Percentiles rank a stretch among this genome's conserved stretches.
phyloP scores from a whole-genome alignment of 2,888 invertebrate genomes.

The Tiliacea citrago region DNA sequence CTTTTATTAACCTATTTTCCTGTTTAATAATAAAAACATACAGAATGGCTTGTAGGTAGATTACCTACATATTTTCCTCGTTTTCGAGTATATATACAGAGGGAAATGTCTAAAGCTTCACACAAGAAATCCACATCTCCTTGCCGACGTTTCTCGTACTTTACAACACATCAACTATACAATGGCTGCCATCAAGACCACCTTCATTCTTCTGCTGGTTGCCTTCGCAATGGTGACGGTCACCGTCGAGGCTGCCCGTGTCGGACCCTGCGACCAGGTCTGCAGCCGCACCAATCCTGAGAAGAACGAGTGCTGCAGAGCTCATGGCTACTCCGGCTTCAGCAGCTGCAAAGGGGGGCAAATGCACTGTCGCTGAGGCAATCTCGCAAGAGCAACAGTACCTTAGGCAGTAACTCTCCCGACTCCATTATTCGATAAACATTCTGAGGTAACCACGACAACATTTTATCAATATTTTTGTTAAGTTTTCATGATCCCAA shows the following conservation, averaged over 20 bases:
- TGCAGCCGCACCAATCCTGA: conserved; percentile 10
- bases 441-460: not conserved
- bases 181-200: conserved; percentile 40
- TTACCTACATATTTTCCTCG: conserved; percentile 1
- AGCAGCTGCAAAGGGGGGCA: not conserved
- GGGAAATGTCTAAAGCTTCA: not conserved
- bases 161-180: not conserved
- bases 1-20: not conserved
- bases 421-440: not conserved
- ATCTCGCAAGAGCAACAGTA: too few species aligned
- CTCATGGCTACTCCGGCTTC: conserved; percentile 22
- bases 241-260: conserved; percentile 34
- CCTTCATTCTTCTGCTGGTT: conserved; percentile 38
- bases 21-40: not conserved
- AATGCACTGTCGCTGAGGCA: conserved; percentile 23
- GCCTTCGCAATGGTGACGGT: conserved; percentile 39
- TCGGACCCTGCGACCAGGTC: conserved; percentile 40
- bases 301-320: conserved; percentile 42
- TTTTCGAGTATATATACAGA: conserved; percentile 19
- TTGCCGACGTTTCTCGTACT: conserved; percentile 14
- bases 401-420: not conserved
- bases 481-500: not conserved
- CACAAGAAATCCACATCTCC: conserved; percentile 18
- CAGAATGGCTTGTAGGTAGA: not conserved
- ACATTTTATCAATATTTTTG: not conserved